These are phyloP conservation scores for Patella caerulea DNA, from an alignment of 2,888 invertebrate species.

Conservation along the genomic window DNA sequence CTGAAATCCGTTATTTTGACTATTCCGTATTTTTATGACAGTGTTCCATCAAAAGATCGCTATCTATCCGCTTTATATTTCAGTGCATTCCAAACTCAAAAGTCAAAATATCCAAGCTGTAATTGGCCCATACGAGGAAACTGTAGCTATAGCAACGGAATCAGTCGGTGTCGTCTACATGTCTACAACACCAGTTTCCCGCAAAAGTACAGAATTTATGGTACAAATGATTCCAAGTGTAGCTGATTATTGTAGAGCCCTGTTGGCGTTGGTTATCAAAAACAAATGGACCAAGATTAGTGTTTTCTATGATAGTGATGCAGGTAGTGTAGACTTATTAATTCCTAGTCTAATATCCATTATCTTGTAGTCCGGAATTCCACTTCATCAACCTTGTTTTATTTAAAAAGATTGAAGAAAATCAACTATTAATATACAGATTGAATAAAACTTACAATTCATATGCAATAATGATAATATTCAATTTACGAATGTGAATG, in stretches of 20 bases:
- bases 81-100: conserved; percentile 21
- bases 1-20: too few relatives aligned
- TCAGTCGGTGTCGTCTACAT: conserved; percentile 54
- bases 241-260: conserved; percentile 49
- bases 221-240: conserved; percentile 52
- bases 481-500: too few relatives aligned
- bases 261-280: conserved; percentile 50
- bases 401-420: too few relatives aligned
- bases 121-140: conserved; percentile 55
- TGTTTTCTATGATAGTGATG: conserved; percentile 59
- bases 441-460: too few relatives aligned
- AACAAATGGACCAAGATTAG: conserved; percentile 59
- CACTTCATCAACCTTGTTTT: too few relatives aligned
- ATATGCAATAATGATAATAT: too few relatives aligned
- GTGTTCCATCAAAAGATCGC: too few relatives aligned
- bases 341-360: not conserved
- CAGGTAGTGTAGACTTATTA: conserved; percentile 41
- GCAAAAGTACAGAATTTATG: conserved; percentile 41
- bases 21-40: too few relatives aligned
- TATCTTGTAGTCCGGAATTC: too few relatives aligned
- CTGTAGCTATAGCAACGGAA: conserved; percentile 55
- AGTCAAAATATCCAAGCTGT: conserved; percentile 45
- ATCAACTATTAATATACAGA: too few relatives aligned
- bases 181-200: conserved; percentile 46
- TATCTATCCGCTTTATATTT: not conserved